A percentile compares a stretch with the other conserved stretches of the same genome.
Evolutionary conservation across 1,140 invertebrate genomes (phyloP).

Genomic region (Trichonephila inaurata): DNA sequence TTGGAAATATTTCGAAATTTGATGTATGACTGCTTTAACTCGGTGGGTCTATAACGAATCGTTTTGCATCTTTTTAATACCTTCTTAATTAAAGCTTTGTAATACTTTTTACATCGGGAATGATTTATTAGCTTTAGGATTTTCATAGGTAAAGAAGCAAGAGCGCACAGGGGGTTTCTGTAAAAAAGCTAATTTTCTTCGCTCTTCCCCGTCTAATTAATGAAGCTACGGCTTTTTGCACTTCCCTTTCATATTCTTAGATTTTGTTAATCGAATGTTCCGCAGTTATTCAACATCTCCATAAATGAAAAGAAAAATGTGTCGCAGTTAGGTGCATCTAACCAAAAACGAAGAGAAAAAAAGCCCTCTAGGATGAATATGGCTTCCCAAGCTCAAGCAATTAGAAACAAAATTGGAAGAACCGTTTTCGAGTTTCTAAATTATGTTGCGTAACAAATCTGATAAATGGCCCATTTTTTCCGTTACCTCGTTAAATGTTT

Average conservation of each 20-base stretch:
- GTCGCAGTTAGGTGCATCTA: background rate
- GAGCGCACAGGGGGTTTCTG: background rate
- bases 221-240: conserved; percentile 31
- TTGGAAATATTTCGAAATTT: background rate
- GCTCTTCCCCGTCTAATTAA: conserved; percentile 4
- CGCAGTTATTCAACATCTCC: background rate
- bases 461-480: conserved; percentile 33
- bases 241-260: background rate
- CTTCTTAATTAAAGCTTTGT: conserved; percentile 15
- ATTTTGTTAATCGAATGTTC: conserved; percentile 46
- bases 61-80: background rate
- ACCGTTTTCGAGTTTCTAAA: background rate
- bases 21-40: background rate
- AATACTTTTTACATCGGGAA: background rate
- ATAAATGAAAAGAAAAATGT: background rate
- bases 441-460: conserved; percentile 47
- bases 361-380: background rate
- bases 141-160: background rate
- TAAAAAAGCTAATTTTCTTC: conserved; percentile 19
- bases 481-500: conserved; percentile 40
- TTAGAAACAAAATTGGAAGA: conserved; percentile 23
- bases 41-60: background rate
- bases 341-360: background rate
- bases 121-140: conserved; percentile 39
- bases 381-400: background rate